Conservation (phyloP, 2,888 invertebrate genomes). For the Ochropleura plecta region DNA sequence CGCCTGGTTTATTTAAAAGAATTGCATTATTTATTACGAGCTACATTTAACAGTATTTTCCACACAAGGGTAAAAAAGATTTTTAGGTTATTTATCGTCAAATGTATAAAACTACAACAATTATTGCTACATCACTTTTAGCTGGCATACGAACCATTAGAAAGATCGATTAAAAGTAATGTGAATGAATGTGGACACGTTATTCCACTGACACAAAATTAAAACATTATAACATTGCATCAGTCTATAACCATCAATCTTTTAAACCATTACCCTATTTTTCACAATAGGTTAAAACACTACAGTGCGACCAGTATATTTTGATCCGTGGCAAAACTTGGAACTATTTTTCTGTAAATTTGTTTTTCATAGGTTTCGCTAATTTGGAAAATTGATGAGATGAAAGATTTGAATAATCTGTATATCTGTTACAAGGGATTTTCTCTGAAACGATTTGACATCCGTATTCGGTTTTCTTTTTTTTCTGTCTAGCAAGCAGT, state of each 20-base stretch:
- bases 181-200: slow-evolving; percentile 19
- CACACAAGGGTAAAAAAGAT: too few species aligned
- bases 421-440: not conserved
- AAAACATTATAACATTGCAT: slow-evolving; percentile 40
- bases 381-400: not conserved
- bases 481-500: not conserved
- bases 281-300: slow-evolving; percentile 50
- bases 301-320: slow-evolving; percentile 19
- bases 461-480: not conserved
- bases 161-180: slow-evolving; percentile 4
- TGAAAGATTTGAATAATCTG: too few species aligned
- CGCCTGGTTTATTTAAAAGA: not conserved
- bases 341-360: slow-evolving; percentile 11
- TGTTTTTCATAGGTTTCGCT: not conserved
- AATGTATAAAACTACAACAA: not conserved
- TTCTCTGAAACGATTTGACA: not conserved
- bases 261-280: slow-evolving; percentile 58
- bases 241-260: slow-evolving; percentile 52
- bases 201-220: slow-evolving; percentile 40
- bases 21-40: not conserved
- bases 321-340: not conserved
- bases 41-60: not conserved
- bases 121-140: slow-evolving; percentile 1
- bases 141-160: slow-evolving; percentile 15
- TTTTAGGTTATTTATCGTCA: not conserved